These are phyloP conservation scores for Euura saliciscinereae DNA, from an alignment of 1,140 invertebrate genomes.

Conservation along the genomic window DNA sequence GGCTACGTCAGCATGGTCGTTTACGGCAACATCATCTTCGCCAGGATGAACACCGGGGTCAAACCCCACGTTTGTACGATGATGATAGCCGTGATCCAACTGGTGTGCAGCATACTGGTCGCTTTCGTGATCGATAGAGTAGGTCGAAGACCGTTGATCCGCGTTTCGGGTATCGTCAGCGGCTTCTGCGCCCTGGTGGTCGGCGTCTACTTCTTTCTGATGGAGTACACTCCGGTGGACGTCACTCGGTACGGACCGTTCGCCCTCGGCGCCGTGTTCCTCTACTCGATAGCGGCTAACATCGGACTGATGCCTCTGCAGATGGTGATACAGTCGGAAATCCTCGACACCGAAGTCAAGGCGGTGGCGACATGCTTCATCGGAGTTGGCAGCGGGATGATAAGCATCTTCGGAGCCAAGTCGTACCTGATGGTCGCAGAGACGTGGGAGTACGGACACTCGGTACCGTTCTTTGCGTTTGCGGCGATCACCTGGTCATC, in stretches of 20 bases:
- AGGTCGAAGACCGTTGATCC: conserved; percentile 60
- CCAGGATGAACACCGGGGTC: conserved; percentile 60
- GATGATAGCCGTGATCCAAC: conserved; percentile 59
- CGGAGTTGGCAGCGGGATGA: conserved; percentile 69
- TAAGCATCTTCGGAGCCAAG: conserved; percentile 72
- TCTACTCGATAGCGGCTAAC: conserved; percentile 71
- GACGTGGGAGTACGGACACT: conserved; percentile 64
- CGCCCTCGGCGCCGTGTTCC: conserved; percentile 64
- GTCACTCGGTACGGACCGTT: conserved; percentile 56
- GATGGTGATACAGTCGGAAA: conserved; percentile 72
- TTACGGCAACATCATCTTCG: conserved; percentile 75
- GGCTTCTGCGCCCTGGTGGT: conserved; percentile 57
- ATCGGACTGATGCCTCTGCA: conserved; percentile 73
- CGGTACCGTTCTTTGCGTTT: conserved; percentile 74
- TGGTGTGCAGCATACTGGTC: conserved; percentile 41
- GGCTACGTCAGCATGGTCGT: conserved; percentile 74
- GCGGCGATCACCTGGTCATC: conserved; percentile 53
- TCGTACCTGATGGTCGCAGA: conserved; percentile 69
- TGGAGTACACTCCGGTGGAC: conserved; percentile 41
- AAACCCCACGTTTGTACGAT: conserved; percentile 47
- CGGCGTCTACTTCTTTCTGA: conserved; percentile 65
- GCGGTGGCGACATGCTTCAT: conserved; percentile 70
- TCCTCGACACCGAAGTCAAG: conserved; percentile 73
- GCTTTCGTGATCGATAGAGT: conserved; percentile 53
- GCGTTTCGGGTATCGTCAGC: conserved; percentile 39